Conservation (phyloP, 2,888 invertebrate species). For the Pherbina coryleti region DNA sequence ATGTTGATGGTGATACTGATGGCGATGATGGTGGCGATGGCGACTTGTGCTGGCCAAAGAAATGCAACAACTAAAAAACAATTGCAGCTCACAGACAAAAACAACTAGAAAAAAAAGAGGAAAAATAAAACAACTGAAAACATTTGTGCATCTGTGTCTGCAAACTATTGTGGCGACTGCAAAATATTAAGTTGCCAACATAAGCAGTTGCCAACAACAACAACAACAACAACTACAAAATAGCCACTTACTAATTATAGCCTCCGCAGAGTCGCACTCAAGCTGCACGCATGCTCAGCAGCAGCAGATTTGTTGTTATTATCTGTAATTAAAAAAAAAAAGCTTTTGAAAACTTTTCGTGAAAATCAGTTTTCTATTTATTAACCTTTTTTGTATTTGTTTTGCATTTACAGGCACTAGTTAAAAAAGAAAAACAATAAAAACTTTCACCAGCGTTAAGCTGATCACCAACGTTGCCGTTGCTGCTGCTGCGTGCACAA, state of each 20-base stretch:
- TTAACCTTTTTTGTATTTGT: not conserved
- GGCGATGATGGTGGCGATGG: not conserved
- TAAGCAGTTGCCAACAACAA: slow-evolving; percentile 4
- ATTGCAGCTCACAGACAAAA: slow-evolving; percentile 14
- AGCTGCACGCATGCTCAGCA: not conserved
- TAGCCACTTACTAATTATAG: slow-evolving; percentile 17
- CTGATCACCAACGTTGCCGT: not conserved
- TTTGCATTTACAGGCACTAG: not conserved
- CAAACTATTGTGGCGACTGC: not conserved
- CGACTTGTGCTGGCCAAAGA: not conserved
- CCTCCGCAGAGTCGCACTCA: not conserved
- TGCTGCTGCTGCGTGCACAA: slow-evolving; percentile 11
- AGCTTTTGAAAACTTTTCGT: not conserved
- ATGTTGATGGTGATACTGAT: not conserved
- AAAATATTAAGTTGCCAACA: not conserved
- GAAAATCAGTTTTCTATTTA: not conserved
- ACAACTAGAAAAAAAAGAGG: slow-evolving; percentile 51
- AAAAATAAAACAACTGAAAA: slow-evolving; percentile 47
- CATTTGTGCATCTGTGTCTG: slow-evolving; percentile 17
- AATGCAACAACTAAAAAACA: slow-evolving; percentile 16
- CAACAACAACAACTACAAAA: slow-evolving; percentile 21
- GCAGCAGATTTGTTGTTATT: slow-evolving; percentile 2
- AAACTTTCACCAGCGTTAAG: not conserved
- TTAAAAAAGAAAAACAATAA: not conserved
- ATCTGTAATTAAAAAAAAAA: not conserved